phyloP scores from a whole-genome alignment of 2,113 vertebrate species.

The Takifugu flavidus region DNA sequence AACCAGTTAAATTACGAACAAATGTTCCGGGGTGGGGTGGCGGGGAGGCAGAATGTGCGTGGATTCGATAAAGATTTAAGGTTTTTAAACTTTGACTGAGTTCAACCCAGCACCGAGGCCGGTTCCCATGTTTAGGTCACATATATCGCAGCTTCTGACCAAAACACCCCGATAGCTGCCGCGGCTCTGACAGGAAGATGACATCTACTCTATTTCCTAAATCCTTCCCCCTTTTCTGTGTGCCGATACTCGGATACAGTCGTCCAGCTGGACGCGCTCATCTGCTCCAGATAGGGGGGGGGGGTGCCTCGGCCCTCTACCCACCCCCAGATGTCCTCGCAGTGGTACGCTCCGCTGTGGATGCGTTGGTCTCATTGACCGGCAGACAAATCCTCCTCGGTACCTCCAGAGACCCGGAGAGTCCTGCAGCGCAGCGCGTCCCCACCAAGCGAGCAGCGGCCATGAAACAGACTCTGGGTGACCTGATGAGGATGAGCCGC shows the following conservation, averaged over 20 bases:
- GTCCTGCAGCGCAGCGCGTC: constrained; percentile 15
- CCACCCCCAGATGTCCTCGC: constrained; percentile 3
- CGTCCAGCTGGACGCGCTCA: constrained; percentile 53
- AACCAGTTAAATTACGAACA: not conserved
- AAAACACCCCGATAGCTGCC: too few relatives aligned
- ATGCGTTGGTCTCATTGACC: constrained; percentile 52
- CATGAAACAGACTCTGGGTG: constrained; percentile 91
- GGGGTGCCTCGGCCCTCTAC: constrained; percentile 3
- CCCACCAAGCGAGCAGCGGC: constrained; percentile 17
- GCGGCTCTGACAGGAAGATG: too few relatives aligned
- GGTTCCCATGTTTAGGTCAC: too few relatives aligned
- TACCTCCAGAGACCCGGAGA: constrained; percentile 52
- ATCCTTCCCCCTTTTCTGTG: too few relatives aligned
- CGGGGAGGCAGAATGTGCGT: not conserved
- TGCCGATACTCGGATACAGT: not conserved
- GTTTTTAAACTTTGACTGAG: not conserved
- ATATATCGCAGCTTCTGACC: too few relatives aligned
- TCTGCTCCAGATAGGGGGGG: constrained; percentile 17
- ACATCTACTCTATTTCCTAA: too few relatives aligned
- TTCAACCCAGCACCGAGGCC: not conserved
- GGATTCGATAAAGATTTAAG: not conserved
- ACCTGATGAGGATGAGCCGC: constrained; percentile 94
- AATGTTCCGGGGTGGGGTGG: too few relatives aligned
- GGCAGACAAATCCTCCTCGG: constrained; percentile 61
- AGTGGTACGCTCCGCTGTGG: constrained; percentile 68